phyloP scores from a whole-genome alignment of 2,888 invertebrate species.

The Harmothoe impar region DNA sequence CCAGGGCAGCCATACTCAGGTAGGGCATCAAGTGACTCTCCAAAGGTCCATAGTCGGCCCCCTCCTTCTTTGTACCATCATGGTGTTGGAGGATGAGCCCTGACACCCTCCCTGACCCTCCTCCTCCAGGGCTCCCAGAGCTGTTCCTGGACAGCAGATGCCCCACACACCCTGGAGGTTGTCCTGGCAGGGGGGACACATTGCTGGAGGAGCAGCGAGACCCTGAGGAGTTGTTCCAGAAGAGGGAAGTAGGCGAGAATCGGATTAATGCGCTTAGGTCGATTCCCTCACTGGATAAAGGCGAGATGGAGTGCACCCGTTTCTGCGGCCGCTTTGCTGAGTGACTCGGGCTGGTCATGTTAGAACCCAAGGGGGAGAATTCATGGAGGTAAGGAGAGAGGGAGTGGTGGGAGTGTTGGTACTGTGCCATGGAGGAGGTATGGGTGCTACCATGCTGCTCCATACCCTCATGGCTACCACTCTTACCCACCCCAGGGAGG shows the following conservation, averaged over 20 bases:
- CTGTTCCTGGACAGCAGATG: conserved; percentile 81
- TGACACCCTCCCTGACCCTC: conserved; percentile 1
- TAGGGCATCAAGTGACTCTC: conserved; percentile 27
- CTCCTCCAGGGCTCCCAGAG: conserved; percentile 75
- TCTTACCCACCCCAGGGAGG: conserved; percentile 61
- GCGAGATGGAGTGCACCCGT: conserved; percentile 71
- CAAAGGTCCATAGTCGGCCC: neutral
- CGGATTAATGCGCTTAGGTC: conserved; percentile 83
- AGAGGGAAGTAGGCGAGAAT: conserved; percentile 83
- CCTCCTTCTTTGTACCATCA: conserved; percentile 24
- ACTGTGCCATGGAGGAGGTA: conserved; percentile 32
- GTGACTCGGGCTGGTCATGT: conserved; percentile 64
- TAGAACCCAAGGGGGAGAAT: conserved; percentile 60
- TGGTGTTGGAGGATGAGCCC: conserved; percentile 34
- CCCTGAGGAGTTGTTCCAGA: conserved; percentile 75
- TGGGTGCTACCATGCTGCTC: neutral
- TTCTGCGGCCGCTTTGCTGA: conserved; percentile 57
- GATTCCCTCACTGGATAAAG: conserved; percentile 80
- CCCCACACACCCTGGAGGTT: conserved; percentile 79
- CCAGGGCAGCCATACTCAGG: conserved; percentile 47
- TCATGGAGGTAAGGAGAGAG: conserved; percentile 65
- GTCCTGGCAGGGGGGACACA: conserved; percentile 76
- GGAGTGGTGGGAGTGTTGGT: conserved; percentile 44
- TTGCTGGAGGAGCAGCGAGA: conserved; percentile 78
- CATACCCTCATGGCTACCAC: neutral